Conservation (phyloP, 1,140 invertebrate genomes). For the Sycophila sp. region DNA sequence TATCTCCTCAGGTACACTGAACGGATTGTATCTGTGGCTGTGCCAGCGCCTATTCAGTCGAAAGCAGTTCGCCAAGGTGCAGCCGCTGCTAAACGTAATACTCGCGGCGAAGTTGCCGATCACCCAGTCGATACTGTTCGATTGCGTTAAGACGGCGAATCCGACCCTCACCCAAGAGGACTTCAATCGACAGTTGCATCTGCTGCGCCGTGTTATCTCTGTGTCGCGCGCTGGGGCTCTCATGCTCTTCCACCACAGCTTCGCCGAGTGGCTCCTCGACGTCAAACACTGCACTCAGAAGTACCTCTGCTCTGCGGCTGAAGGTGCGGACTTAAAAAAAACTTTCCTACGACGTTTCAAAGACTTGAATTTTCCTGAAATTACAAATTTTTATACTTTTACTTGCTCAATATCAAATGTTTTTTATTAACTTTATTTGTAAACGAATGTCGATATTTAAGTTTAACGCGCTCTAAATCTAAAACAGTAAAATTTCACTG, state of each 20-base stretch:
- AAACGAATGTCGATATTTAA: no score
- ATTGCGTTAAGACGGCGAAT: slow-evolving; percentile 84
- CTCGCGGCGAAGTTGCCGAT: slow-evolving; percentile 87
- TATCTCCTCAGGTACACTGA: slow-evolving; percentile 87
- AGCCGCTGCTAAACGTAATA: slow-evolving; percentile 86
- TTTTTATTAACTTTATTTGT: no score
- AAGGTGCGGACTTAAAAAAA: slow-evolving; percentile 61
- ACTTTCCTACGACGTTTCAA: no score
- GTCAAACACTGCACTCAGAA: slow-evolving; percentile 97
- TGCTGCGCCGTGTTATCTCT: slow-evolving; percentile 79
- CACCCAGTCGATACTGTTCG: slow-evolving; percentile 81
- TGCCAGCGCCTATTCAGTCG: slow-evolving; percentile 92
- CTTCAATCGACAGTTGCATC: slow-evolving; percentile 82
- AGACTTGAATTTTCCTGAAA: no score
- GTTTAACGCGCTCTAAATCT: no score
- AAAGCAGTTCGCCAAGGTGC: slow-evolving; percentile 87
- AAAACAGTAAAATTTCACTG: no score
- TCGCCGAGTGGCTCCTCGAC: slow-evolving; percentile 93
- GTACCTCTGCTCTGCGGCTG: slow-evolving; percentile 86
- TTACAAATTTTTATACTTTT: no score
- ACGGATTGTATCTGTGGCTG: slow-evolving; percentile 94
- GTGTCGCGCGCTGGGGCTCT: slow-evolving; percentile 74
- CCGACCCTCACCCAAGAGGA: slow-evolving; percentile 83
- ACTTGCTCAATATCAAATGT: no score
- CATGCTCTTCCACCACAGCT: slow-evolving; percentile 89